Percentiles rank a stretch among this genome's conserved stretches.
Evolutionary conservation across 2,113 vertebrate genomes (phyloP).

Genomic region (Siniperca knerii): DNA sequence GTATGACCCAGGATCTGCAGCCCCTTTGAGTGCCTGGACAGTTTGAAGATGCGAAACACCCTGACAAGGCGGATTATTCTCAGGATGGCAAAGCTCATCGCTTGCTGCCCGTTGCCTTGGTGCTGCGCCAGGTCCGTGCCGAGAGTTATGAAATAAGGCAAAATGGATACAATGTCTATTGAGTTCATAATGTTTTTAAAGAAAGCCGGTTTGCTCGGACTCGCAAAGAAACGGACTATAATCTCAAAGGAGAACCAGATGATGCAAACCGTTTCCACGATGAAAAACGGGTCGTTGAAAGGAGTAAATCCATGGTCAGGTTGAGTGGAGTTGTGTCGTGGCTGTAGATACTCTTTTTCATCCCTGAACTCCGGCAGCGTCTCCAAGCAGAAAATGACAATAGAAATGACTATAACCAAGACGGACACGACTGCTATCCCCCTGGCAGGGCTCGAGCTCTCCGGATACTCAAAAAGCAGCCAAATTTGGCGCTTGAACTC

Average conservation of each 20-base stretch:
- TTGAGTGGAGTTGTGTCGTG: conserved; percentile 86
- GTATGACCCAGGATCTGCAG: conserved; percentile 99
- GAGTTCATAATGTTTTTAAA: conserved; percentile 99
- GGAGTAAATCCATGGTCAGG: conserved; percentile 90
- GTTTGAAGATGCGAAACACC: conserved; percentile 98
- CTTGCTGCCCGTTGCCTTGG: conserved; percentile 92
- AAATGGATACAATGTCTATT: conserved; percentile 98
- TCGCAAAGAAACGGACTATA: conserved; percentile 95
- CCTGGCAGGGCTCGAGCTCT: conserved; percentile 95
- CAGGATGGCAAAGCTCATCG: conserved; percentile 98
- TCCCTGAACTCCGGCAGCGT: conserved; percentile 97
- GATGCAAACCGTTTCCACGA: conserved; percentile 98
- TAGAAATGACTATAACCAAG: conserved; percentile 97
- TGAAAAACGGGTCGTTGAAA: conserved; percentile 98
- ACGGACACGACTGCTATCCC: conserved; percentile 98
- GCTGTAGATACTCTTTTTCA: conserved; percentile 89
- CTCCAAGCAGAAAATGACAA: conserved; percentile 97
- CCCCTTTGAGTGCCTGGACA: conserved; percentile 98
- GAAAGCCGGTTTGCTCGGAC: conserved; percentile 95
- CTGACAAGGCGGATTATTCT: conserved; percentile 97
- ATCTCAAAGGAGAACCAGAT: conserved; percentile 99
- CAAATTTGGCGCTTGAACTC: conserved; percentile 99
- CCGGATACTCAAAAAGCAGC: conserved; percentile 98
- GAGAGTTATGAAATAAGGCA: conserved; percentile 99
- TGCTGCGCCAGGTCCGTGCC: conserved; percentile 96